Conservation (phyloP, 2,888 invertebrate species). For the Trichopria drosophilae region DNA sequence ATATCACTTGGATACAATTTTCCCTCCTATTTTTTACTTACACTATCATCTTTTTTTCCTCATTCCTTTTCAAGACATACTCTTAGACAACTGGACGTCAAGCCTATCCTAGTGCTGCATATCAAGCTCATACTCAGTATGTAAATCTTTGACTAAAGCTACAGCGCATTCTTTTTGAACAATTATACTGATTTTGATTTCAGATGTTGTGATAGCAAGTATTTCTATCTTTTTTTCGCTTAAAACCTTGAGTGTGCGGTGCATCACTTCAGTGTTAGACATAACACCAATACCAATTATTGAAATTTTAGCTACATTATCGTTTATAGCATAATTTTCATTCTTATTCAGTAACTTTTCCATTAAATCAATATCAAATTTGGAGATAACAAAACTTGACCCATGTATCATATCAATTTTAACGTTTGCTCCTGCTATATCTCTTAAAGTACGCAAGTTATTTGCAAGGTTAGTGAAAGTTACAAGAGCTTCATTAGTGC, state of each 20-base stretch:
- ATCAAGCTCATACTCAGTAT: too few relatives aligned
- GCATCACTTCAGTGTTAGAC: not conserved
- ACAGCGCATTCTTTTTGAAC: too few relatives aligned
- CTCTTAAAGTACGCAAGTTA: too few relatives aligned
- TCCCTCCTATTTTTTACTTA: conserved; percentile 2
- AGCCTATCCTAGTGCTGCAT: too few relatives aligned
- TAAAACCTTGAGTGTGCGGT: not conserved
- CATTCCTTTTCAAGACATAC: conserved; percentile 1
- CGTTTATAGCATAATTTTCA: not conserved
- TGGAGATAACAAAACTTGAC: too few relatives aligned
- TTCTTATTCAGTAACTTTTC: not conserved
- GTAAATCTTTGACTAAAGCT: too few relatives aligned
- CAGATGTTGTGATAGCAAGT: not conserved
- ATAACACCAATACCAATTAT: not conserved
- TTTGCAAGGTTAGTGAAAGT: too few relatives aligned
- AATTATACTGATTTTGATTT: not conserved
- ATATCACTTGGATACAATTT: conserved; percentile 16
- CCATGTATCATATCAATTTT: too few relatives aligned
- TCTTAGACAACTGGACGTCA: too few relatives aligned
- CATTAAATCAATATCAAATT: not conserved
- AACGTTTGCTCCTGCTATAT: too few relatives aligned
- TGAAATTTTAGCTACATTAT: not conserved
- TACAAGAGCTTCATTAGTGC: too few relatives aligned
- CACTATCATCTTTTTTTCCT: not conserved
- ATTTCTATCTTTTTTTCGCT: not conserved